Evolutionary conservation across 2,888 invertebrate species (phyloP), one percentile per base, ranked within the genome.

Genomic region (Notodonta dromedarius): DNA sequence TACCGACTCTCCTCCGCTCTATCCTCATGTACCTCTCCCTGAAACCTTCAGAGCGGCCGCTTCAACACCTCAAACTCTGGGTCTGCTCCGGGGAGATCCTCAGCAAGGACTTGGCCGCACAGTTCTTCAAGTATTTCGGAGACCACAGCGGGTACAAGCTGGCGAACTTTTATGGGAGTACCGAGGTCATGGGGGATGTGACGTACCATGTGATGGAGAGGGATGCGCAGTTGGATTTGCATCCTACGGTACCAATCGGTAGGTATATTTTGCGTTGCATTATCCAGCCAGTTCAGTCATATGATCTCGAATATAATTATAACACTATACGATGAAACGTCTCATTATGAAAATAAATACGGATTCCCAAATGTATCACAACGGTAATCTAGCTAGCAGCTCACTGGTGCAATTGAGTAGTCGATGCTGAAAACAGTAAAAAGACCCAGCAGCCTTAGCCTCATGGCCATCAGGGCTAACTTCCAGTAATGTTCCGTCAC

Each of bases 131-230:
- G 46, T 95, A 96, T 69, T 97, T 97, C 69, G 93, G 95, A n/a
- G 94, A 94, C 60, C 94, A 95, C 11, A 87, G 91, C 1, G 90
- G 88, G 0, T 96, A 96, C 66, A 93, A 94, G 14, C 88, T 98
- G 51, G 97, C 97, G 59, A 98, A 98, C 83, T 98, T 98, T 81
- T 98, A 98, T 78, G 98, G 98, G 0, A 97, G 98, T 70, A 98
- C 98, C 0, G 98, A 98, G 85, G 96, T 98, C 0, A 98, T 98
- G 96, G 98, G 97, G 0, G 98, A 98, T 82, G 97, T 98, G 3
- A 97, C 98, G 0, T 98, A 95, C 78, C 96, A 96, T 73, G 93
- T 96, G 0, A 92, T 98, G 74, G 94, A 94, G 62, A 94, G 92
- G 57, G 80, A 89, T 13, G 93, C 93, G 5, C 96, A 97, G 69